These are phyloP conservation scores for Catocala fraxini DNA, from an alignment of 2,888 invertebrate species.

Conservation along the genomic window DNA sequence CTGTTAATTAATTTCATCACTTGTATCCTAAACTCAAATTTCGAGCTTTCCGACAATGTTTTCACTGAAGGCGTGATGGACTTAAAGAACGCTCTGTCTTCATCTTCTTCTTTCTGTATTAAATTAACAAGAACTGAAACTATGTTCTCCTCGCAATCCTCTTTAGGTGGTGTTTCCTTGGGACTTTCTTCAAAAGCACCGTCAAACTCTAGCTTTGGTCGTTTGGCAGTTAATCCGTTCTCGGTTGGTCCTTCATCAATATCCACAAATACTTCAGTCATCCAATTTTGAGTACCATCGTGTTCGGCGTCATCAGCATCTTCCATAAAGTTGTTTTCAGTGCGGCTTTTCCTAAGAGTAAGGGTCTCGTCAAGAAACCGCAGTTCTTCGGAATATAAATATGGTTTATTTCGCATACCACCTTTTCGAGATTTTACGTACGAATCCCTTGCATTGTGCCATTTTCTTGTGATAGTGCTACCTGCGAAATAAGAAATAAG, in stretches of 20 bases:
- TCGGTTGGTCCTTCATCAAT: conserved; percentile 49
- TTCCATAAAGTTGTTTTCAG: conserved; percentile 37
- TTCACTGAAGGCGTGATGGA: conserved; percentile 73
- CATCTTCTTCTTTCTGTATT: conserved; percentile 73
- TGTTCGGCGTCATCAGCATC: conserved; percentile 45
- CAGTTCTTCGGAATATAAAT: conserved; percentile 63
- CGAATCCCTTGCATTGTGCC: conserved; percentile 68
- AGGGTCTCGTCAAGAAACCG: conserved; percentile 59
- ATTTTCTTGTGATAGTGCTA: conserved; percentile 61
- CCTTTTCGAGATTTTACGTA: conserved; percentile 63
- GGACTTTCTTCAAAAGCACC: conserved; percentile 5
- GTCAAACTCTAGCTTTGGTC: conserved; percentile 47
- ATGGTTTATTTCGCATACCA: conserved; percentile 51
- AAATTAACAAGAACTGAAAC: conserved; percentile 63
- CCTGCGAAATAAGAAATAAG: conserved; percentile 47
- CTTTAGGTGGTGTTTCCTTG: conserved; percentile 30
- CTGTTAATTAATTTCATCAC: conserved; percentile 68
- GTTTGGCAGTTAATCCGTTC: conserved; percentile 42
- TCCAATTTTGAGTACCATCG: conserved; percentile 60
- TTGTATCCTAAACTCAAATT: conserved; percentile 70
- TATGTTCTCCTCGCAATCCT: conserved; percentile 54
- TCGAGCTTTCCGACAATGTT: conserved; percentile 61
- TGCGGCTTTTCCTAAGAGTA: conserved; percentile 18
- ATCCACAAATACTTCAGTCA: conserved; percentile 61
- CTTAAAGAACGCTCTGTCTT: conserved; percentile 74